Evolutionary conservation across 1,140 invertebrate species (phyloP), one percentile per base, ranked within the genome.

Genomic region (Rhopalosiphum maidis): DNA sequence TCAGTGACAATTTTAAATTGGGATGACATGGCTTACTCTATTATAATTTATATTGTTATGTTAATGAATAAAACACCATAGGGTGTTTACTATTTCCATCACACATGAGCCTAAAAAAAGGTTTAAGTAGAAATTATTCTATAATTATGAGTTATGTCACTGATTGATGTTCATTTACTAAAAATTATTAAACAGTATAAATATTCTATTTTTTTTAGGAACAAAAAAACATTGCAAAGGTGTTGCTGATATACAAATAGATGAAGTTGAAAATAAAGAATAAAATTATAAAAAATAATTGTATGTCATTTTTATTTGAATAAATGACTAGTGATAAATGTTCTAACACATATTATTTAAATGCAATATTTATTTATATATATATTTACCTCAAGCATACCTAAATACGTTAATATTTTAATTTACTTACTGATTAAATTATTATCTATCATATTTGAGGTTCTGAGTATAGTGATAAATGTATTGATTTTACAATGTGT

Each of bases 241-340:
- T 51, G 90, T 92, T 83, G 46, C 90, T 35, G 90, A 92, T 35
- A 92, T 92, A 35, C 15, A 92, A 82, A 82, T 92, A 9, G 90
- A 92, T 11, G 41, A 92, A 46, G 25, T 48, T 23, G 68, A 92
- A 48, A 77, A 51, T 35, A 51, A 92, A 51, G 68, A 92, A 51
- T 91, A 77, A 91, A 77, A 68, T 4, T 7, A 43, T 30, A 25
- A 23, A 43, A 41, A 7, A 41, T 30, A 43, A 85, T 82, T 22
- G 2, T 83, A 2, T 37, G 37, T 83, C 6, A 18, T 15, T n/a
- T n/a, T n/a, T 77, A n/a, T 60, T 60, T 4, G 60, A 68, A 3
- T 68, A n/a, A 68, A n/a, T 68, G 9, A 68, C 30, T 15, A 15
- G 25, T 68, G 30, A n/a, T 11, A 15, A 15, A 11, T 68, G 11